Conservation (phyloP, 2,888 invertebrate species). For the Cryptocephalus moraei region DNA sequence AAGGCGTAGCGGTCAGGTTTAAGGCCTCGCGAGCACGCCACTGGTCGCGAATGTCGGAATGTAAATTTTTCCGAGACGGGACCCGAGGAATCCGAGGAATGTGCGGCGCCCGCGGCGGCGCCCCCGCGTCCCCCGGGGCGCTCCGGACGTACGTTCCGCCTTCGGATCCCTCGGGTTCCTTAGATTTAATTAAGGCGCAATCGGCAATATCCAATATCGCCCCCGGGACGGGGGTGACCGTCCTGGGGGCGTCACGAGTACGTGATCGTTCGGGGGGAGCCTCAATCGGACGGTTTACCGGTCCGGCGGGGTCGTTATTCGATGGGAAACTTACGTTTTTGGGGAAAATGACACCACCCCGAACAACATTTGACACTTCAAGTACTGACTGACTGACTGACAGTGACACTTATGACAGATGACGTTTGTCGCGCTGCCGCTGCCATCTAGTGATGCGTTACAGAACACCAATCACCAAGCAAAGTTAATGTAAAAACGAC, state of each 20-base stretch:
- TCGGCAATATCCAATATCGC: conserved; percentile 8
- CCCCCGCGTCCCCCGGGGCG: too few relatives aligned
- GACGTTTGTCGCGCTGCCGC: too few relatives aligned
- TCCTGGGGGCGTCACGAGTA: background rate
- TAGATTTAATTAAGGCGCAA: conserved; percentile 18
- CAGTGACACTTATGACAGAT: too few relatives aligned
- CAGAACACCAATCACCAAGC: too few relatives aligned
- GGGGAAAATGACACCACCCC: conserved; percentile 37
- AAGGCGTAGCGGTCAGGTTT: background rate
- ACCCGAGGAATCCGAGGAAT: background rate
- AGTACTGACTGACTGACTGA: background rate
- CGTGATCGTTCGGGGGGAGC: background rate
- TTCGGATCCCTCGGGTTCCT: background rate
- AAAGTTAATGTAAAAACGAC: too few relatives aligned
- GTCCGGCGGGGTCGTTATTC: background rate
- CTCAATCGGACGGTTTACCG: background rate
- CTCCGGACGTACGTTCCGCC: too few relatives aligned
- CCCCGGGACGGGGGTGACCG: background rate
- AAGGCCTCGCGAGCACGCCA: conserved; percentile 6
- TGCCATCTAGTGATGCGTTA: too few relatives aligned
- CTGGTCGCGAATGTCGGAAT: conserved; percentile 11
- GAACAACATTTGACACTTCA: conserved; percentile 16
- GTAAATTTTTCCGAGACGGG: conserved; percentile 6
- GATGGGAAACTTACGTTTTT: conserved; percentile 33
- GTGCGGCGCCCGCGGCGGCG: background rate